Evolutionary conservation across 2,797 vertebrate species (phyloP).

Genomic region (Poeciliopsis presidionis): DNA sequence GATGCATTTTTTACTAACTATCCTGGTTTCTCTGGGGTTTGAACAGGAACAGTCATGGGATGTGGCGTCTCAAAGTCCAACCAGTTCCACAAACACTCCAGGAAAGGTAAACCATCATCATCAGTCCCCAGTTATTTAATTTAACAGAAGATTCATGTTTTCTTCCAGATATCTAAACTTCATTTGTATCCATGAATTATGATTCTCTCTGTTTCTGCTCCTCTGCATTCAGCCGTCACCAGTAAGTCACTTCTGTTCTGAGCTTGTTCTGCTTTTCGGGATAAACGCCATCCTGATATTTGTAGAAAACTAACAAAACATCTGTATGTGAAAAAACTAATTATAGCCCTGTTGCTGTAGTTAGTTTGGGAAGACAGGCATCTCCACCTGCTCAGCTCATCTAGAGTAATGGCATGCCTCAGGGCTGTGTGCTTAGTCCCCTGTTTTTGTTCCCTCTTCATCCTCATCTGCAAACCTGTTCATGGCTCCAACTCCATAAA

Average conservation of each 20-base stretch:
- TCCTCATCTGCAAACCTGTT: background rate
- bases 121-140: background rate
- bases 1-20: background rate
- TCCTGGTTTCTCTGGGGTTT: slow-evolving; percentile 25
- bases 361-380: background rate
- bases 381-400: background rate
- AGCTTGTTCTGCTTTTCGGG: slow-evolving; percentile 11
- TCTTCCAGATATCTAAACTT: background rate
- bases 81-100: slow-evolving; percentile 71
- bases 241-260: slow-evolving; percentile 61
- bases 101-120: slow-evolving; percentile 69
- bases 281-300: background rate
- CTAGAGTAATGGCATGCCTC: background rate
- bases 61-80: slow-evolving; percentile 81
- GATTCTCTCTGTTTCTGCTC: slow-evolving; percentile 10
- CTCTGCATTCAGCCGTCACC: slow-evolving; percentile 67
- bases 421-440: background rate
- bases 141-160: background rate
- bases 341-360: background rate
- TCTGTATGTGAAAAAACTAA: background rate
- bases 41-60: slow-evolving; percentile 80
- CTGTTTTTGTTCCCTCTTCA: background rate
- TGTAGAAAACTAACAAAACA: background rate
- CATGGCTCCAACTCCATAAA: background rate
- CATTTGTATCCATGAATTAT: background rate